Evolutionary conservation across 1,140 invertebrate genomes (phyloP), one percentile per base, ranked within the genome.

Genomic region (Cheumatopsyche charites): DNA sequence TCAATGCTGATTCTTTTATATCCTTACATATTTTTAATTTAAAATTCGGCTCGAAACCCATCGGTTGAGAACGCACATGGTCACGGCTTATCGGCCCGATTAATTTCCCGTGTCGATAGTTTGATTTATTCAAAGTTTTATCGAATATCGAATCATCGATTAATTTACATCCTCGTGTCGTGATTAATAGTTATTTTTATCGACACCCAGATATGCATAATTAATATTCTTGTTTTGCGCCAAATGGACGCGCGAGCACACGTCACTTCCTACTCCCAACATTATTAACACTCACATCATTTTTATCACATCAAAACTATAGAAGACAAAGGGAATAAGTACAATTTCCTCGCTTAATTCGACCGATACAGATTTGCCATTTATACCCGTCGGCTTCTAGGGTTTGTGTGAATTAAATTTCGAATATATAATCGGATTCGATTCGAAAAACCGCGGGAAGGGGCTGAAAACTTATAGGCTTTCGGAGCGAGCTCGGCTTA

Each of bases 41-140:
- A n/a, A n/a, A n/a, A n/a, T 36, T 52, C 23, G 62, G 62, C 19
- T 65, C 41, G 17, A 9, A 23, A 41, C 17, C 47, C 66, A 5
- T 23, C 2, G 13, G 23, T 29, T 55, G 21, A 15, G 23, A 1
- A 58, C 21, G 21, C 19, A 23, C 23, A 19, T n/a, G 66, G 23
- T 29, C 19, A 52, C 19, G 29, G 13, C 66, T 29, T 55, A 68
- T 68, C 47, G 45, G 49, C 15, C 66, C 66, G 66, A 68, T 68
- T 68, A 68, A 68, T 68, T 68, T 68, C 66, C 66, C 66, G 66
- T 68, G 66, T 68, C 66, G 66, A 68, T 68, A 68, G 66, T 68
- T 68, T 68, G 66, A 68, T 68, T 68, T 68, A 68, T 68, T 68
- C 66, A 43, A 68, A 68, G 55, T 68, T 68, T 68, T 68, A 68